Percentiles rank a stretch among this genome's conserved stretches.
These are phyloP conservation scores for Cataglyphis hispanica DNA, from an alignment of 1,140 invertebrate genomes.

Conservation along the genomic window DNA sequence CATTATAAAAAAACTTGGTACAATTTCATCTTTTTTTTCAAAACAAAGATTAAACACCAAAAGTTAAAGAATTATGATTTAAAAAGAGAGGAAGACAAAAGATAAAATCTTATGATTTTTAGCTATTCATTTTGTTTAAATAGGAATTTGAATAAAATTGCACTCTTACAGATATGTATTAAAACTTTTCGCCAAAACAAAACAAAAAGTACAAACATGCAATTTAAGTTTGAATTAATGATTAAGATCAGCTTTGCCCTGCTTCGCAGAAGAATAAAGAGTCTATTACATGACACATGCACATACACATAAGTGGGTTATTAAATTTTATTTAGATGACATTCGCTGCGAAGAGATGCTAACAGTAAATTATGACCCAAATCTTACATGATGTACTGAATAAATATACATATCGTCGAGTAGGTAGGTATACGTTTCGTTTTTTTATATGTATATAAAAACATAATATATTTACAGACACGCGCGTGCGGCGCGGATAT, in stretches of 20 bases:
- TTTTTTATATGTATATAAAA: conserved; percentile 84
- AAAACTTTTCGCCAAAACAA: conserved; percentile 13
- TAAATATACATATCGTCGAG: conserved; percentile 83
- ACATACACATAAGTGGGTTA: conserved; percentile 76
- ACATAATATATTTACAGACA: conserved; percentile 86
- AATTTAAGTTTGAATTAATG: neutral
- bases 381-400: conserved; percentile 82
- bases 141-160: conserved; percentile 33
- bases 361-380: conserved; percentile 85
- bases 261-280: conserved; percentile 71
- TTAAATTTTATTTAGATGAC: conserved; percentile 84
- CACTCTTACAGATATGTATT: conserved; percentile 49
- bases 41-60: neutral
- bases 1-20: conserved; percentile 20
- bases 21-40: neutral
- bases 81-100: neutral
- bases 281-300: conserved; percentile 59
- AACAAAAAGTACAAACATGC: neutral
- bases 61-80: conserved; percentile 1
- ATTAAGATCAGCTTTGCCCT: too few relatives aligned
- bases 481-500: conserved; percentile 75
- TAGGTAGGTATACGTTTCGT: conserved; percentile 75
- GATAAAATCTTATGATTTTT: conserved; percentile 12
- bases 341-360: conserved; percentile 82
- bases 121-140: conserved; percentile 15